phyloP scores from a whole-genome alignment of 1,140 invertebrate genomes.

The Pachypsylla venusta region DNA sequence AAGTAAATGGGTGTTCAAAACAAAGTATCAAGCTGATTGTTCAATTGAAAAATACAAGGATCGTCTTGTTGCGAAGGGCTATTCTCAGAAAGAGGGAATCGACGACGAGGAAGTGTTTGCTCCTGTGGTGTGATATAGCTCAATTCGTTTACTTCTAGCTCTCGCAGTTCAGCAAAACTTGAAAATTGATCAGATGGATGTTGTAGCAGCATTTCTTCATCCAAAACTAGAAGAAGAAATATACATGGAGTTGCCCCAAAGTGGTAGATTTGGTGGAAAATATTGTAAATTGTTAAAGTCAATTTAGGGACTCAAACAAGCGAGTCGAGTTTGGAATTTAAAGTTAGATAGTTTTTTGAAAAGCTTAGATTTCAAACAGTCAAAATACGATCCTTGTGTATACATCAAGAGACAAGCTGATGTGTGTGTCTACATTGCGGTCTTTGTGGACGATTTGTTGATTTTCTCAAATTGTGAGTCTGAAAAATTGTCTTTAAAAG shows the following conservation, averaged over 20 bases:
- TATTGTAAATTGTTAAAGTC: background rate
- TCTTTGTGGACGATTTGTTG: slow-evolving; percentile 8
- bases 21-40: slow-evolving; percentile 25
- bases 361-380: background rate
- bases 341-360: background rate
- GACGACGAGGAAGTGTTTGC: slow-evolving; percentile 22
- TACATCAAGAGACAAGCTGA: background rate
- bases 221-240: background rate
- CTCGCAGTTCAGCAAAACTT: background rate
- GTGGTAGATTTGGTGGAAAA: background rate
- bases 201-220: background rate
- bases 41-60: background rate
- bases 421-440: background rate
- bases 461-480: background rate
- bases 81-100: no score
- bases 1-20: slow-evolving; percentile 30
- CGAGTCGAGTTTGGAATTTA: background rate
- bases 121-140: background rate
- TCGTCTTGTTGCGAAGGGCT: background rate
- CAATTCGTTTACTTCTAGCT: background rate
- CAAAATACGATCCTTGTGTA: background rate
- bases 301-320: background rate
- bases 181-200: background rate
- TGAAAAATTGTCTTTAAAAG: background rate
- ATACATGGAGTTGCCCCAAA: background rate